Evolutionary conservation across 2,797 vertebrate species (phyloP).

Genomic region (Parambassis ranga): DNA sequence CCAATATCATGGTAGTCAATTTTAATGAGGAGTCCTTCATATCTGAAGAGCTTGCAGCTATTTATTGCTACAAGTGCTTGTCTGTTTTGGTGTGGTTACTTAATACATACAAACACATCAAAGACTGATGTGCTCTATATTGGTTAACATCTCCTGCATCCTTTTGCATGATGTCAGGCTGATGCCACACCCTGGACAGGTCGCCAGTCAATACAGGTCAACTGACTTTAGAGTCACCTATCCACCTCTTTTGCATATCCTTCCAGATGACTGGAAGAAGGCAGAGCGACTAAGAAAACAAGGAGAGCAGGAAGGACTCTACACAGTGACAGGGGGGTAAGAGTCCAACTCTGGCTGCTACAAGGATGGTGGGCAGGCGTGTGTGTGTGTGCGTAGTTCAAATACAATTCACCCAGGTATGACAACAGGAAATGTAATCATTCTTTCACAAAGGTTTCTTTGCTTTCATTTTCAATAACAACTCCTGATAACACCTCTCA

Average conservation of each 20-base stretch:
- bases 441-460: neutral
- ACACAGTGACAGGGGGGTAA: neutral
- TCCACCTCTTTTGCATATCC: slow-evolving; percentile 34
- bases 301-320: neutral
- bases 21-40: neutral
- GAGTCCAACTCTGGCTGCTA: neutral
- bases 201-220: slow-evolving; percentile 11
- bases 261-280: slow-evolving; percentile 4
- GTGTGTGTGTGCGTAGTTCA: too few species aligned
- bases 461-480: neutral
- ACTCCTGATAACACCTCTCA: neutral
- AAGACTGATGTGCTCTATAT: neutral
- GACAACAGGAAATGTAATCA: neutral
- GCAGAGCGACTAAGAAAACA: neutral
- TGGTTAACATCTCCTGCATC: neutral
- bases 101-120: too few species aligned
- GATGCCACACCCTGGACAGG: slow-evolving; percentile 34
- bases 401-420: neutral
- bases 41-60: neutral
- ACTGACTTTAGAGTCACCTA: neutral
- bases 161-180: neutral
- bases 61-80: slow-evolving; percentile 5
- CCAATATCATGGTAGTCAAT: too few species aligned
- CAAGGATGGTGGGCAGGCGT: too few species aligned
- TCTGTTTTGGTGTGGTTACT: neutral